phyloP scores from a whole-genome alignment of 2,888 invertebrate genomes.

The Nasonia oneida region DNA sequence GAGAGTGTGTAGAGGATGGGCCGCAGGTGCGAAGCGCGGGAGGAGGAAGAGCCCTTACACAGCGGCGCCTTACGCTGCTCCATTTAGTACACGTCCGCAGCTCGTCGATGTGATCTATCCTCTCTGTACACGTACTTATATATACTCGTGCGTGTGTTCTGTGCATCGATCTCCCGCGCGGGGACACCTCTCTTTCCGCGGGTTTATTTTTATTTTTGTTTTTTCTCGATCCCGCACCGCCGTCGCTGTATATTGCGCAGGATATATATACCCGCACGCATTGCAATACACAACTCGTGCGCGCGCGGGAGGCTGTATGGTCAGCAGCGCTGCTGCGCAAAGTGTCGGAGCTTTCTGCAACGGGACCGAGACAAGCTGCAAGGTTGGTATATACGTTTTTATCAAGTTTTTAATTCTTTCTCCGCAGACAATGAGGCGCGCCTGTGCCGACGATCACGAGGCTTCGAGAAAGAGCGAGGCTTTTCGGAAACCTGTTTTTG shows the following conservation, averaged over 20 bases:
- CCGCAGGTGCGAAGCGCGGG: conserved; percentile 37
- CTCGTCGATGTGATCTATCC: neutral
- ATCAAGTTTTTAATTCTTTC: neutral
- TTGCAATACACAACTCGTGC: too few relatives aligned
- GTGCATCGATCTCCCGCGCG: neutral
- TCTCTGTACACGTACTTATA: too few relatives aligned
- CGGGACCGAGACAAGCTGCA: conserved; percentile 25
- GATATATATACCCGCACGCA: too few relatives aligned
- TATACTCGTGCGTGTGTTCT: neutral
- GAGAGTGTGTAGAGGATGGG: conserved; percentile 29
- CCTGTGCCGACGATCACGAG: too few relatives aligned
- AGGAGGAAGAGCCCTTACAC: conserved; percentile 35
- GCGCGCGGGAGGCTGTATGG: too few relatives aligned
- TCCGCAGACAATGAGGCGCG: neutral
- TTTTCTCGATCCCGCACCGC: too few relatives aligned
- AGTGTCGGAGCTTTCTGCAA: neutral
- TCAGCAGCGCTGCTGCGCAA: neutral
- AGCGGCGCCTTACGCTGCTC: neutral
- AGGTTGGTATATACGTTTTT: conserved; percentile 31
- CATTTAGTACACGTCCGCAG: neutral
- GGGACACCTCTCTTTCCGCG: too few relatives aligned
- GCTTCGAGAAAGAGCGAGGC: neutral
- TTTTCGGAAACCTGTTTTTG: neutral
- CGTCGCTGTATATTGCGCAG: too few relatives aligned
- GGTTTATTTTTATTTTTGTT: too few relatives aligned